Conservation (phyloP, 2,888 invertebrate genomes). For the Calameuta filiformis region DNA sequence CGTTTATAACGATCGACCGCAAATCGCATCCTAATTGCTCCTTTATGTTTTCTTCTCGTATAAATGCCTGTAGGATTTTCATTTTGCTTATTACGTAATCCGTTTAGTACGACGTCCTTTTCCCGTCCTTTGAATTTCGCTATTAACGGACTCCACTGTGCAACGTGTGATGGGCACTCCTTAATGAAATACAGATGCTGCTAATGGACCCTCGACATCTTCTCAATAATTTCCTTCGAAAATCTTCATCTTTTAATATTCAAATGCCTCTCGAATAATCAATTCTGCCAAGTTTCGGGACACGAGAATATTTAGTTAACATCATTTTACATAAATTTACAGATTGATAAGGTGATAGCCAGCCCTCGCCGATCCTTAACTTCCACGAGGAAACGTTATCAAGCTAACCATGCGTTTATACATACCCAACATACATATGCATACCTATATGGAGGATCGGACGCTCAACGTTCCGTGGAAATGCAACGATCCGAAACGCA, state of each 20-base stretch:
- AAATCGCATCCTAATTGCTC: too few relatives aligned
- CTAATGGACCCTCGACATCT: not conserved
- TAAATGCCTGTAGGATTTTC: too few relatives aligned
- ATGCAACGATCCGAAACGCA: not conserved
- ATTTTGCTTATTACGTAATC: too few relatives aligned
- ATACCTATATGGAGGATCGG: not conserved
- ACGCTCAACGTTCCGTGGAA: not conserved
- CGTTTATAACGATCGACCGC: too few relatives aligned
- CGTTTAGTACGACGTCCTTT: too few relatives aligned
- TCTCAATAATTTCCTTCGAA: not conserved
- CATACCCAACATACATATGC: not conserved
- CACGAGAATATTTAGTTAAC: not conserved
- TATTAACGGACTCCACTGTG: too few relatives aligned
- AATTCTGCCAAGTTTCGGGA: not conserved
- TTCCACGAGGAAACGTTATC: not conserved
- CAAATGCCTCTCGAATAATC: not conserved
- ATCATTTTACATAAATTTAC: not conserved
- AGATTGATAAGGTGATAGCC: not conserved
- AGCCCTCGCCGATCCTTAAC: not conserved
- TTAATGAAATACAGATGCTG: not conserved
- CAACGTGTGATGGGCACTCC: too few relatives aligned
- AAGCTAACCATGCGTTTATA: not conserved
- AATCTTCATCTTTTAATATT: not conserved
- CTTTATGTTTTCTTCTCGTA: too few relatives aligned
- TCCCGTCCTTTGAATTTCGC: too few relatives aligned